Evolutionary conservation across 2,113 vertebrate species (phyloP), one percentile per base, ranked within the genome.

Genomic region (Gymnobelideus leadbeateri): DNA sequence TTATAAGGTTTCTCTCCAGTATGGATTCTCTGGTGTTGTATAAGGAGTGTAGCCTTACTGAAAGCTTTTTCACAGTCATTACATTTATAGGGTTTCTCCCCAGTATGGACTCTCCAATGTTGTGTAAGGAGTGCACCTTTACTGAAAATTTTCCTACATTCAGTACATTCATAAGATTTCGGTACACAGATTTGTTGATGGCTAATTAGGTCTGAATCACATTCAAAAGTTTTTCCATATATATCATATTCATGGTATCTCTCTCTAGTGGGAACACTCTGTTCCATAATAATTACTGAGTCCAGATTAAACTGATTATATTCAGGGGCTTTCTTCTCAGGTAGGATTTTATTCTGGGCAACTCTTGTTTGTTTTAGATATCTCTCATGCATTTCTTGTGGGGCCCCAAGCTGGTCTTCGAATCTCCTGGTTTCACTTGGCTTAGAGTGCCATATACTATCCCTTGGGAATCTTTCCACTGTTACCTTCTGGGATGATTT

Each of bases 221-320:
- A 93, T 47, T 7, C 6, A 93, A 98, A 97, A 89, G 90, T 94
- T 90, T 93, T 96, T 84, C 96, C 97, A 89, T 96, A 97, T 57
- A 97, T 90, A 21, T 84, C 90, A 12, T 96, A 97, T 0, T 52
- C 8, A 24, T 68, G 95, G 21, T 96, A 93, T 91, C 93, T 96
- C 89, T 97, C 95, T 49, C 93, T 92, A 0, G 92, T 94, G 77
- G 97, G 97, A 94, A 92, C 93, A 68, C 49, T 89, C 50, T 96
- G 91, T 53, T 95, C 94, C 84, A 93, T 91, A 25, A 51, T 91
- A 37, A 98, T 91, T 68, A 95, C 93, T 54, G 96, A 90, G 89
- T 90, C 95, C 50, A 92, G 95, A 89, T 95, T 97, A 77, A 97
- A 98, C 89, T 47, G 89, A 23, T 96, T 98, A 89, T 95, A 97